A percentile compares a stretch with the other conserved stretches of the same genome.
Conservation (phyloP, 2,888 invertebrate genomes). For the Operophtera brumata region DNA sequence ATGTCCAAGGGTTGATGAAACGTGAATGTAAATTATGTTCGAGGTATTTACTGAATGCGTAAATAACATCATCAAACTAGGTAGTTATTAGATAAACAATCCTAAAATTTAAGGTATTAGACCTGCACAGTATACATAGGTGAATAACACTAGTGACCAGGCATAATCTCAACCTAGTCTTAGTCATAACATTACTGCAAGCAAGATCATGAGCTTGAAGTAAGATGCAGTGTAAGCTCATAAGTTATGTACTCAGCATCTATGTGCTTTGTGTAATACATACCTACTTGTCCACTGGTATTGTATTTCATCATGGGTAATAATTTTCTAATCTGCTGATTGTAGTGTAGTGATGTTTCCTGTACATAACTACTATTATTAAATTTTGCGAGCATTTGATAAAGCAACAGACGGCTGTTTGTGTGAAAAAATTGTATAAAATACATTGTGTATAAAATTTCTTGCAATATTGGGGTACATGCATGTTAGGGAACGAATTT, state of each 20-base stretch:
- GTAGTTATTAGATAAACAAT: not conserved
- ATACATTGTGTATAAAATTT: no score
- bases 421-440: no score
- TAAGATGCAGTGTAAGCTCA: not conserved
- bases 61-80: not conserved
- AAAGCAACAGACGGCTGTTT: no score
- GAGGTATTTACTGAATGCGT: slow-evolving; percentile 1
- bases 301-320: not conserved
- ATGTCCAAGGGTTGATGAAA: slow-evolving; percentile 18
- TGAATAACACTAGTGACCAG: not conserved
- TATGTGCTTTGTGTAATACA: not conserved
- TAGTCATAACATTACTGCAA: not conserved
- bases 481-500: no score
- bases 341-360: not conserved
- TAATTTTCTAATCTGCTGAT: not conserved
- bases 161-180: not conserved
- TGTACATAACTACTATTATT: not conserved
- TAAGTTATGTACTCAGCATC: not conserved
- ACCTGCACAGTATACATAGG: not conserved
- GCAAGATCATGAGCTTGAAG: not conserved
- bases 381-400: not conserved
- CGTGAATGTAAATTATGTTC: slow-evolving; percentile 16
- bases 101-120: not conserved
- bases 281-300: not conserved
- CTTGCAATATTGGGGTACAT: no score